These are phyloP conservation scores for Odocoileus virginianus DNA, from an alignment of 2,113 vertebrate species.

Conservation along the genomic window DNA sequence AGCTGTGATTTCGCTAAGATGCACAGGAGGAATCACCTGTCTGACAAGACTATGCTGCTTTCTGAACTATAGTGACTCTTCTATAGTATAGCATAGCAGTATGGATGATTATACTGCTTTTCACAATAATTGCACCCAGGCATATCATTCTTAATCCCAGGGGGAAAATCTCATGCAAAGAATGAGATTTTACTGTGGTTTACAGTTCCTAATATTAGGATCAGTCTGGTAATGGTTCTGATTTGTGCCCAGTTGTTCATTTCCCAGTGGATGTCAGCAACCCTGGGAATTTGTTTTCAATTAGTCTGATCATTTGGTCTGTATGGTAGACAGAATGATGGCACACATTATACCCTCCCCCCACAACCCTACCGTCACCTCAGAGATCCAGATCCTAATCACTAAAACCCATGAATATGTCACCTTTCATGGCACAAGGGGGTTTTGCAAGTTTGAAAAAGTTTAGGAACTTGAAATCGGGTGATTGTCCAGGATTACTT, in stretches of 20 bases:
- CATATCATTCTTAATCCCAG: neutral
- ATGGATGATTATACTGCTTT: neutral
- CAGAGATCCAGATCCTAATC: neutral
- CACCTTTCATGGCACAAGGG: neutral
- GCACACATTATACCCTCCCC: neutral
- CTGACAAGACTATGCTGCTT: neutral
- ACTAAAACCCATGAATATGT: neutral
- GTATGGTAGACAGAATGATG: neutral
- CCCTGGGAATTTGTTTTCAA: neutral
- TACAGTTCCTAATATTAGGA: neutral
- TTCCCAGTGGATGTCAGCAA: neutral
- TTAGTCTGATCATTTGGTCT: neutral
- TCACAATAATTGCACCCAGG: neutral
- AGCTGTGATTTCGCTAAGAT: neutral
- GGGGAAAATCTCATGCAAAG: neutral
- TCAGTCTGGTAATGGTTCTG: neutral
- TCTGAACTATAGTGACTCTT: neutral
- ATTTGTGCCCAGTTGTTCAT: neutral
- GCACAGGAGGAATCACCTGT: neutral
- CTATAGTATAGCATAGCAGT: neutral
- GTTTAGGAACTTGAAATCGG: neutral
- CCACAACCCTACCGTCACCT: neutral
- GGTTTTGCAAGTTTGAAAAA: neutral
- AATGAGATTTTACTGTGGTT: neutral
- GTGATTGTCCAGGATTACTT: neutral